Percentiles rank a stretch among this genome's conserved stretches.
phyloP scores from a whole-genome alignment of 2,797 vertebrate genomes.

The Paguma larvata region DNA sequence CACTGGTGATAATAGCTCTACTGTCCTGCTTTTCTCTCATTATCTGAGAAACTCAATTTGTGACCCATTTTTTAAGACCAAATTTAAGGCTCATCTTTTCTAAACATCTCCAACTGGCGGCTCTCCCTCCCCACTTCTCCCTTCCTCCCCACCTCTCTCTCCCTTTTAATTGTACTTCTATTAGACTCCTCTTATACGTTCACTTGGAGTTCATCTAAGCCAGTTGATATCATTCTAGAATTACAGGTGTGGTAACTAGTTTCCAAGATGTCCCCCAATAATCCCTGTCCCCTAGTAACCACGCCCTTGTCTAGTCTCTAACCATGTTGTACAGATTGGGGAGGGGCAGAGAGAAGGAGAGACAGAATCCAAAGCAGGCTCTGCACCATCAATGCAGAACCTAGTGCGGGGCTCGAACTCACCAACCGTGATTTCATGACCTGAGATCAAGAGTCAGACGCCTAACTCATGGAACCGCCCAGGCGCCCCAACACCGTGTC shows the following conservation, averaged over 20 bases:
- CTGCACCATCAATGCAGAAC: too few relatives aligned
- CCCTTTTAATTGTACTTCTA: not conserved
- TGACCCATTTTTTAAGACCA: not conserved
- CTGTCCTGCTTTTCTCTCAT: not conserved
- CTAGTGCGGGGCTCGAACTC: too few relatives aligned
- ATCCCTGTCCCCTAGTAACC: accelerated
- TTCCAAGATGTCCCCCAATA: not conserved
- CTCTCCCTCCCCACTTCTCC: not conserved
- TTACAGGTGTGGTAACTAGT: not conserved
- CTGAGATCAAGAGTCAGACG: too few relatives aligned
- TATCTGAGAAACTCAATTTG: not conserved
- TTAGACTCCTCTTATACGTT: accelerated
- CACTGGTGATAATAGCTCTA: not conserved
- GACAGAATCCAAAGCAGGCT: too few relatives aligned
- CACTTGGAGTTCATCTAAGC: not conserved
- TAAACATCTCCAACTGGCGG: not conserved
- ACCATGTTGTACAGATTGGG: accelerated
- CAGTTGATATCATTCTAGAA: not conserved
- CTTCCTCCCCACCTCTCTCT: not conserved
- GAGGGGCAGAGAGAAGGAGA: too few relatives aligned
- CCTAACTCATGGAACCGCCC: too few relatives aligned
- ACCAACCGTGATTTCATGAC: too few relatives aligned
- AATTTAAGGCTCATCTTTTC: not conserved
- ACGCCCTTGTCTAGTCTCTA: not conserved
- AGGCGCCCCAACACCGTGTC: too few relatives aligned